phyloP scores from a whole-genome alignment of 2,113 vertebrate species.

The Litocranius walleri region DNA sequence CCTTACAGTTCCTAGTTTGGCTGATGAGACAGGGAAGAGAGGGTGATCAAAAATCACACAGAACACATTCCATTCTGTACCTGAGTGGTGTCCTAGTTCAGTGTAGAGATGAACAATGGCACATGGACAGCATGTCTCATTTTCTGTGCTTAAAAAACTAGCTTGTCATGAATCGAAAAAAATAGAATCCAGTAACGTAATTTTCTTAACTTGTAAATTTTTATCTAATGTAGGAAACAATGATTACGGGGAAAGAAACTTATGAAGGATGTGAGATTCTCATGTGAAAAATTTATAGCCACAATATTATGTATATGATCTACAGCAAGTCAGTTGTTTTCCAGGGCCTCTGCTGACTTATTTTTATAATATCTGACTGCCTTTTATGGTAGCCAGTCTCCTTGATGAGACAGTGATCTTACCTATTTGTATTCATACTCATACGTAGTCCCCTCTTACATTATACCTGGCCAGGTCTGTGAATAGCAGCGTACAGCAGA shows the following conservation, averaged over 20 bases:
- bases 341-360: background rate
- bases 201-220: background rate
- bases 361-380: background rate
- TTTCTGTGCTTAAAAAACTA: background rate
- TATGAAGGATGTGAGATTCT: background rate
- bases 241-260: background rate
- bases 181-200: background rate
- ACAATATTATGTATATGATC: background rate
- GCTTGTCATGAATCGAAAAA: background rate
- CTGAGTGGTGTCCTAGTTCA: background rate
- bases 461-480: background rate
- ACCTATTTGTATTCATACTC: background rate
- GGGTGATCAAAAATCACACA: background rate
- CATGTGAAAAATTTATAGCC: background rate
- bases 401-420: background rate
- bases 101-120: background rate
- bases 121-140: background rate
- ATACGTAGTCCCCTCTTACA: background rate
- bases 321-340: background rate
- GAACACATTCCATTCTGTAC: background rate
- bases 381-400: background rate
- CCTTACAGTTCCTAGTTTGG: background rate
- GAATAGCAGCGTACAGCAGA: background rate
- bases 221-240: background rate
- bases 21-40: background rate